Conservation (phyloP, 1,140 invertebrate species). For the Nomia melanderi region DNA sequence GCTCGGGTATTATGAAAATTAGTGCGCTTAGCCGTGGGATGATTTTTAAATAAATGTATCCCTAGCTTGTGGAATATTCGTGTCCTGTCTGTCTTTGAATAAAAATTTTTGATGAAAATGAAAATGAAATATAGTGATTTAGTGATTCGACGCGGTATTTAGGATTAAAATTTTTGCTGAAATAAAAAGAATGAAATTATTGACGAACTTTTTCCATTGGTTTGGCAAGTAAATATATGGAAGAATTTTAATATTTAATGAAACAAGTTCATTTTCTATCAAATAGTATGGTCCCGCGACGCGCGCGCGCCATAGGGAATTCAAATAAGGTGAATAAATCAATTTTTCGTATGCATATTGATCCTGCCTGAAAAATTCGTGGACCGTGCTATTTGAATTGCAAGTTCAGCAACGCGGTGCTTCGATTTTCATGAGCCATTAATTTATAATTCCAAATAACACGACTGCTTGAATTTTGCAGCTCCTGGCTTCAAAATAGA, state of each 20-base stretch:
- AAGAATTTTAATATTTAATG: slow-evolving; percentile 4
- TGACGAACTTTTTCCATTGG: too few relatives aligned
- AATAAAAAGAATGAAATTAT: too few relatives aligned
- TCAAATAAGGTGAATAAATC: neutral
- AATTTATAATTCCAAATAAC: neutral
- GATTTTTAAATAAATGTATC: too few relatives aligned
- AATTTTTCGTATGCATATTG: neutral
- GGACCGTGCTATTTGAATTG: neutral
- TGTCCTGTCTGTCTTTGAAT: too few relatives aligned
- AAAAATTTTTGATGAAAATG: too few relatives aligned
- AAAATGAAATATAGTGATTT: too few relatives aligned
- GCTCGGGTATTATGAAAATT: neutral
- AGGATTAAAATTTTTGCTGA: too few relatives aligned
- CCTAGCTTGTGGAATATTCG: too few relatives aligned
- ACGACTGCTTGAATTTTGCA: neutral
- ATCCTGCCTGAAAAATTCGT: neutral
- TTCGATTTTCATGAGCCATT: slow-evolving; percentile 11
- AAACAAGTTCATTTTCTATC: neutral
- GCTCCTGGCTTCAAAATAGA: neutral
- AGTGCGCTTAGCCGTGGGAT: too few relatives aligned
- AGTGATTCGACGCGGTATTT: too few relatives aligned
- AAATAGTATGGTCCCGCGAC: too few relatives aligned
- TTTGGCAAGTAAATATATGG: too few relatives aligned
- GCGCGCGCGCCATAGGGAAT: neutral
- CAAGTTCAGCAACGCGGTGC: neutral